These are phyloP conservation scores for Acrobasis suavella DNA, from an alignment of 2,888 invertebrate genomes.

Conservation along the genomic window DNA sequence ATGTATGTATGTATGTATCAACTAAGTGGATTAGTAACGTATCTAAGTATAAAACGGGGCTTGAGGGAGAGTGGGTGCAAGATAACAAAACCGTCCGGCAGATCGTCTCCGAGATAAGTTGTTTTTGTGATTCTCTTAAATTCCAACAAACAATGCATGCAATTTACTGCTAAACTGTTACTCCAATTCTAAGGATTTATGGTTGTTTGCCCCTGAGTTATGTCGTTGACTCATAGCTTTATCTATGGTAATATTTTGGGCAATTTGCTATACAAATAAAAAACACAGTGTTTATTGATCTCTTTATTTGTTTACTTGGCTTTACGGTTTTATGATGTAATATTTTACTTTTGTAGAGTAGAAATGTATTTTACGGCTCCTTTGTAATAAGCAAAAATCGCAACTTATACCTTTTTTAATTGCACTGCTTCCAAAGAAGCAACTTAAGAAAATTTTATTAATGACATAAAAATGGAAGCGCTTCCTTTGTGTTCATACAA, in stretches of 20 bases:
- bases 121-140: slow-evolving; percentile 45
- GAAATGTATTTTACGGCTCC: neutral
- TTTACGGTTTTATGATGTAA: neutral
- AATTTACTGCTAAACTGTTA: slow-evolving; percentile 20
- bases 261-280: slow-evolving; percentile 17
- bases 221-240: slow-evolving; percentile 20
- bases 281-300: slow-evolving; percentile 14
- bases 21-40: no score
- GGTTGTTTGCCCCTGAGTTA: slow-evolving; percentile 17
- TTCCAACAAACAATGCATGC: slow-evolving; percentile 37
- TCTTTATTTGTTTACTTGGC: slow-evolving; percentile 9
- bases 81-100: slow-evolving; percentile 33
- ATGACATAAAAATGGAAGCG: no score
- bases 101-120: slow-evolving; percentile 42
- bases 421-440: neutral
- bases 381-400: neutral
- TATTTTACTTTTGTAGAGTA: slow-evolving; percentile 6
- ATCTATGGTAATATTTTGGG: slow-evolving; percentile 18
- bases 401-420: no score
- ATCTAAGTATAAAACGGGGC: neutral
- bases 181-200: slow-evolving; percentile 18
- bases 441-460: neutral
- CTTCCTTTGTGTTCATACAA: no score
- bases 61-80: neutral
- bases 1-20: no score